Evolutionary conservation across 2,113 vertebrate species (phyloP).

Genomic region (Leptocoma aspasia): DNA sequence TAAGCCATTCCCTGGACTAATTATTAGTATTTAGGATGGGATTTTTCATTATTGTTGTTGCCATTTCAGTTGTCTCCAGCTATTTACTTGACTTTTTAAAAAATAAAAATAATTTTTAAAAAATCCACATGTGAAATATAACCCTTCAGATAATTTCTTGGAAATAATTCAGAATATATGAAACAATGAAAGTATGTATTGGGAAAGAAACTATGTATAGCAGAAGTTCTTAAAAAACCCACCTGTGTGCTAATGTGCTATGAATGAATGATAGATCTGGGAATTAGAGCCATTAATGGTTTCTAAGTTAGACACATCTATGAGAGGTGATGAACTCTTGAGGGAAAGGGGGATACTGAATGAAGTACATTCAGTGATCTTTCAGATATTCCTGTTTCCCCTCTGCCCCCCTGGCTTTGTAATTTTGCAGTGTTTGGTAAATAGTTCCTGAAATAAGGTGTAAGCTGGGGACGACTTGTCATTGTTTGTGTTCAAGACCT

Average conservation of each 20-base stretch:
- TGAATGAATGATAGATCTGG: neutral
- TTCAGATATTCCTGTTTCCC: neutral
- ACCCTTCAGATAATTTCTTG: neutral
- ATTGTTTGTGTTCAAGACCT: neutral
- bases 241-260: neutral
- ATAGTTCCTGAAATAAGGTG: neutral
- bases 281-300: neutral
- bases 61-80: neutral
- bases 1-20: neutral
- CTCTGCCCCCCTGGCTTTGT: neutral
- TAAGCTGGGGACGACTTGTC: neutral
- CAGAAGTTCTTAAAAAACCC: neutral
- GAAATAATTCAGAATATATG: neutral
- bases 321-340: neutral
- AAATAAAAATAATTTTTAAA: neutral
- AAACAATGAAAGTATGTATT: neutral
- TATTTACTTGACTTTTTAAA: neutral
- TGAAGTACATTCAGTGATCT: neutral
- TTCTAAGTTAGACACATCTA: neutral
- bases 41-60: fast-evolving
- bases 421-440: neutral
- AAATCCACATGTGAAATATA: neutral
- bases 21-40: neutral
- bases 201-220: neutral
- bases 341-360: neutral